phyloP scores from a whole-genome alignment of 2,888 invertebrate genomes.

The Ellobium chinense region DNA sequence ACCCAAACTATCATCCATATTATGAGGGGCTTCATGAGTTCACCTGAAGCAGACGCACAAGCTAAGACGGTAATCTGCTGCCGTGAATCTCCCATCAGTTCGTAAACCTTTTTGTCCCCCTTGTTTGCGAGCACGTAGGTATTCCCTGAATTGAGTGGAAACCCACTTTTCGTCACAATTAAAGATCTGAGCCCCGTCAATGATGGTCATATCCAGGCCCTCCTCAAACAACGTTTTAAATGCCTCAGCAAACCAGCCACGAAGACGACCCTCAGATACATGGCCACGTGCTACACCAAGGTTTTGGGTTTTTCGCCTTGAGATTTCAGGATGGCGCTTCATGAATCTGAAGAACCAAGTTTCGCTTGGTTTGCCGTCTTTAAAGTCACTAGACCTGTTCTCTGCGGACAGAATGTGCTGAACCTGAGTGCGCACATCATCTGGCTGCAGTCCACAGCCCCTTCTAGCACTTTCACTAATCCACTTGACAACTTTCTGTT shows the following conservation, averaged over 20 bases:
- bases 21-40: not conserved
- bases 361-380: not conserved
- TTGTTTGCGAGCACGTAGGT: too few species aligned
- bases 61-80: too few species aligned
- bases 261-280: too few species aligned
- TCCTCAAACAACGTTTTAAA: too few species aligned
- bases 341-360: not conserved
- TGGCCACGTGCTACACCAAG: too few species aligned
- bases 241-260: too few species aligned
- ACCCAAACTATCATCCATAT: not conserved
- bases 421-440: not conserved
- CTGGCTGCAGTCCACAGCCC: not conserved
- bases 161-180: too few species aligned
- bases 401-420: not conserved
- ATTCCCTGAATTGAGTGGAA: too few species aligned
- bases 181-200: too few species aligned
- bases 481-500: not conserved
- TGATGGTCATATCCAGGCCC: too few species aligned
- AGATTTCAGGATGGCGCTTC: not conserved
- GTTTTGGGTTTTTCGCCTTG: not conserved
- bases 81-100: too few species aligned
- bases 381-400: not conserved
- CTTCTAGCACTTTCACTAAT: not conserved
- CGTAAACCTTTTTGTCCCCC: too few species aligned
- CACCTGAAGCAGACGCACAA: not conserved